Percentiles rank a stretch among this genome's conserved stretches.
These are phyloP conservation scores for Trachelus iudaicus DNA, from an alignment of 2,888 invertebrate genomes.

Conservation along the genomic window DNA sequence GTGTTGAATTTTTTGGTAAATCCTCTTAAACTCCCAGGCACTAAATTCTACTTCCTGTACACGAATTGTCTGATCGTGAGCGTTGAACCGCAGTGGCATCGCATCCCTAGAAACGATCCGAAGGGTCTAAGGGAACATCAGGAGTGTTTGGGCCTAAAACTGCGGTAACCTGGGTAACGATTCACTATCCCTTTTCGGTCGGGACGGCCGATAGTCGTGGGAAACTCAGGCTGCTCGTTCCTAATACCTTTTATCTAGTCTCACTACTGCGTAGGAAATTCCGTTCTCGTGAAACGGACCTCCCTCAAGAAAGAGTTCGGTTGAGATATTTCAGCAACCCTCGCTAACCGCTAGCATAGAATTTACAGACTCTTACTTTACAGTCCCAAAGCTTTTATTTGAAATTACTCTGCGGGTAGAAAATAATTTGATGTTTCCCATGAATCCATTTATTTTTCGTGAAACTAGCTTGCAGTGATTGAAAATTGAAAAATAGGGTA, in stretches of 20 bases:
- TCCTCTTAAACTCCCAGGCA: neutral
- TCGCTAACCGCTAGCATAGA: neutral
- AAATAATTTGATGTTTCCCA: neutral
- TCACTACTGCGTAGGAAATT: neutral
- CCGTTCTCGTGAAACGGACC: neutral
- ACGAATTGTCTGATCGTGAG: neutral
- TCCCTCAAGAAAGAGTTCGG: neutral
- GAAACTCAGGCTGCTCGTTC: constrained; percentile 45
- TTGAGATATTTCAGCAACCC: neutral
- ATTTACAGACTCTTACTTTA: constrained; percentile 2
- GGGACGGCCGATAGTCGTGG: constrained; percentile 42
- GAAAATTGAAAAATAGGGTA: neutral
- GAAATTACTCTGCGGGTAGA: neutral
- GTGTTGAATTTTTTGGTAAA: neutral
- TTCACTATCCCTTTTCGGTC: constrained; percentile 45
- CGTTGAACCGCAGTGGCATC: neutral
- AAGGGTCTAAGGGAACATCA: neutral
- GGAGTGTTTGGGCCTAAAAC: neutral
- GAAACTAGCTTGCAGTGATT: neutral
- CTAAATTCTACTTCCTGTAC: neutral
- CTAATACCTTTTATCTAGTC: constrained; percentile 41
- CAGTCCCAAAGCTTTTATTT: constrained; percentile 25
- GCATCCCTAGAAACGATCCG: neutral
- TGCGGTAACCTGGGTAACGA: constrained; percentile 9
- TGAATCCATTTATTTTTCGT: no score